A percentile compares a stretch with the other conserved stretches of the same genome.
These are phyloP conservation scores for Echinarachnius parma DNA, from an alignment of 53 echinoderm and acorn worm genomes.

Conservation along the genomic window DNA sequence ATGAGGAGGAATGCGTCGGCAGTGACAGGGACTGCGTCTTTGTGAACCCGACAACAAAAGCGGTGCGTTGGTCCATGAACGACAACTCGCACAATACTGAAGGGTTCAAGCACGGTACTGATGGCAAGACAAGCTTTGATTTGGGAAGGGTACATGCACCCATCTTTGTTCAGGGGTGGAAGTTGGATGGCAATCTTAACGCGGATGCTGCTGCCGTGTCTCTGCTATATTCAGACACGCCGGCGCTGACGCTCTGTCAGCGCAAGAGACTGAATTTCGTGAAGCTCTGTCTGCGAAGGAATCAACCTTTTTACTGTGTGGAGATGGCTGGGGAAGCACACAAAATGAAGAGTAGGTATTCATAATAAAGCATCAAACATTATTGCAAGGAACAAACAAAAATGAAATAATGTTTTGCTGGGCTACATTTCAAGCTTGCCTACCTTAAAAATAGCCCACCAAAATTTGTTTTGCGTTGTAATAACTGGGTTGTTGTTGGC, in stretches of 20 bases:
- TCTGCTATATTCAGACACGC: constrained; percentile 16
- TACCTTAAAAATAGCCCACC: no score
- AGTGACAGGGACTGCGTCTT: background rate
- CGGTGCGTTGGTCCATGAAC: background rate
- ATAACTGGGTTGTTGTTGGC: no score
- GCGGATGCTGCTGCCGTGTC: background rate
- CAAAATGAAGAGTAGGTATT: constrained; percentile 36
- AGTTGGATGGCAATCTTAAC: constrained; percentile 24
- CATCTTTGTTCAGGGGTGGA: constrained; percentile 13
- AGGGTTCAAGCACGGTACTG: background rate
- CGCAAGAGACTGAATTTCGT: constrained; percentile 62
- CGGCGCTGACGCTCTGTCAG: constrained; percentile 39
- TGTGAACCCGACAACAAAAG: background rate
- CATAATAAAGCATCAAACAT: no score
- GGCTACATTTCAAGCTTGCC: no score
- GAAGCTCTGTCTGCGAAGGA: constrained; percentile 83
- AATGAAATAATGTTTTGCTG: no score
- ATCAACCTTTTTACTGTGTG: constrained; percentile 85
- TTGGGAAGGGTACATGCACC: background rate
- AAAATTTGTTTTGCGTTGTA: no score
- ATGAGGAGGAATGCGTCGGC: no score
- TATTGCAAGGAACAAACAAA: no score
- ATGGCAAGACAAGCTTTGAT: constrained; percentile 5
- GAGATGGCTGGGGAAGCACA: constrained; percentile 59
- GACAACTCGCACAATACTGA: constrained; percentile 4